Evolutionary conservation across 2,888 invertebrate species (phyloP).

Genomic region (Athripsodes cinereus): DNA sequence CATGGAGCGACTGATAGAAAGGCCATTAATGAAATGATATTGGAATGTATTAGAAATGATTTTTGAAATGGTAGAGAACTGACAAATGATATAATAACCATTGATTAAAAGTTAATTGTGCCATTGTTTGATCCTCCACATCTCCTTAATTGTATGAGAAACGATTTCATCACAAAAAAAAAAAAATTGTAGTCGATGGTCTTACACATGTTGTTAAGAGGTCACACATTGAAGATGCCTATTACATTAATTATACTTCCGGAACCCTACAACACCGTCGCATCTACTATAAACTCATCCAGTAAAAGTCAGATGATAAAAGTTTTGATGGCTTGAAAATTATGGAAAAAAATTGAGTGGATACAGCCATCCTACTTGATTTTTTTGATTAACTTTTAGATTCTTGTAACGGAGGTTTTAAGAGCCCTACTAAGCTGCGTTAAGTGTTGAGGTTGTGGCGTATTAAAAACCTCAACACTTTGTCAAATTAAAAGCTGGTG

Average conservation of each 20-base stretch:
- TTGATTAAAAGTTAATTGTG: neutral
- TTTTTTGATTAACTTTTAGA: neutral
- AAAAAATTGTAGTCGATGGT: neutral
- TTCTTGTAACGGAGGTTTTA: neutral
- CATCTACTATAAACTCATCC: neutral
- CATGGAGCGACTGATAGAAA: neutral
- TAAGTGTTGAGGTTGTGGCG: neutral
- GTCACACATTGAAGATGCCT: neutral
- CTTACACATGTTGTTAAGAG: neutral
- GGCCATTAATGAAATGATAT: neutral
- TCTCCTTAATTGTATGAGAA: neutral
- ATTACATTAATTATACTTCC: neutral
- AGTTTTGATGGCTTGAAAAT: neutral
- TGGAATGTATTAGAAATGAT: neutral
- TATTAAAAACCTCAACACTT: neutral
- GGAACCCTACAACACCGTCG: neutral
- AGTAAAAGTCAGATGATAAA: neutral
- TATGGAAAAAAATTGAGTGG: neutral
- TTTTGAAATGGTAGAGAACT: neutral
- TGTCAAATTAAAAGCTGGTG: neutral
- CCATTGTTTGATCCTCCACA: conserved; percentile 2
- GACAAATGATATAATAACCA: neutral
- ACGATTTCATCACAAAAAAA: neutral
- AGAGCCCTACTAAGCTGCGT: neutral
- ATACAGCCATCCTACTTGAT: neutral